Evolutionary conservation across 2,113 vertebrate species (phyloP), one percentile per base, ranked within the genome.

Genomic region (Caranx ignobilis): DNA sequence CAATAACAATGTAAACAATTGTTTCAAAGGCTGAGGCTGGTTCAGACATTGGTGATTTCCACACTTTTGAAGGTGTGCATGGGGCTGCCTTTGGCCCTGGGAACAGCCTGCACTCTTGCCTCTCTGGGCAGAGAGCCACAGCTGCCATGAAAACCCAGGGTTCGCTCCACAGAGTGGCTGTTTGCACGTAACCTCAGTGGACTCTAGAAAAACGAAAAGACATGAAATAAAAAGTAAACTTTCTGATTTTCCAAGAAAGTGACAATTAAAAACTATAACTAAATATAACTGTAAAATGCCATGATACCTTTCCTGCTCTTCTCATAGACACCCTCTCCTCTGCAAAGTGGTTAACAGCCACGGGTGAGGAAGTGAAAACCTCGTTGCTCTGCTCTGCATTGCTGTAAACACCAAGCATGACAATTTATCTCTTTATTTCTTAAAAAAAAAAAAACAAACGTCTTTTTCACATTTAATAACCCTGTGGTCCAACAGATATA

Each of bases 71-170:
- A 96, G 66, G 92, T 91, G 35, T 95, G 95, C 91, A 95, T 73
- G 0, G 93, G 94, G 77, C 95, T 93, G 79, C 89, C 94, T 72
- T 95, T 94, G 0, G 84, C 87, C 62, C 94, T 79, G 48, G 93
- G 84, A 47, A 91, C 50, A 13, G 93, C 92, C 54, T 93, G 89
- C 6, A 93, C 93, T 0, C 91, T 90, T 11, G 94, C 95, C 82
- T 96, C 96, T 31, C 93, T 94, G 37, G 95, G 95, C 48, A 94
- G 89, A 47, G 95, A 95, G 63, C 94, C 92, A 0, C 95, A 96
- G 91, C 93, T 93, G 3, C 95, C 88, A 0, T 95, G 95, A 85
- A 94, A 89, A 73, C 93, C 91, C 76, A 92, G 78, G 39, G 93
- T 88, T 70, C 93, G 94, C 83, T 94, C 94, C 77, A 92, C 91